Evolutionary conservation across 2,113 vertebrate genomes (phyloP).

Genomic region (Lampris incognitus): DNA sequence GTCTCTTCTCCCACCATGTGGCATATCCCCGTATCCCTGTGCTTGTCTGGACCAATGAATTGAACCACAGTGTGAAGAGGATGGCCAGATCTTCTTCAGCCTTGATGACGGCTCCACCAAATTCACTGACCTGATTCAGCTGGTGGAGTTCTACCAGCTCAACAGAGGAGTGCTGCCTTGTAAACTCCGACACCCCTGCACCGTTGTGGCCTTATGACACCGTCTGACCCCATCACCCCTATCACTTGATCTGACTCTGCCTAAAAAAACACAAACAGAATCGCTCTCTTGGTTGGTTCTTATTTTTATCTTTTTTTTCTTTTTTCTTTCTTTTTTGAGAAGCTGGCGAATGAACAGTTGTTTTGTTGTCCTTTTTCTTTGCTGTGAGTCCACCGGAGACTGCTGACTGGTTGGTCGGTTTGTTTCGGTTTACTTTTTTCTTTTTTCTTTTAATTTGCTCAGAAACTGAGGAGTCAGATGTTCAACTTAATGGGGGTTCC

Average conservation of each 20-base stretch:
- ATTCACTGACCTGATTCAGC: conserved; percentile 98
- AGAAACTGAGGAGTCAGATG: conserved; percentile 50
- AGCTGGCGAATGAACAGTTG: conserved; percentile 73
- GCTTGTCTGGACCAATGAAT: neutral
- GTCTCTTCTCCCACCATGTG: neutral
- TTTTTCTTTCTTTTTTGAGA: conserved; percentile 60
- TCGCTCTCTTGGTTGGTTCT: conserved; percentile 24
- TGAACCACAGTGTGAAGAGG: conserved; percentile 90
- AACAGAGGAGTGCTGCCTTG: conserved; percentile 98
- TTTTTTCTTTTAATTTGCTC: conserved; percentile 20
- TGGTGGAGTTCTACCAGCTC: conserved; percentile 99
- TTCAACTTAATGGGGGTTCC: conserved; percentile 30
- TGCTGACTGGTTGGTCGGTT: conserved; percentile 45
- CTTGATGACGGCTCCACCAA: conserved; percentile 97
- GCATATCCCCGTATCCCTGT: conserved; percentile 33
- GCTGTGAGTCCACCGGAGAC: conserved; percentile 53
- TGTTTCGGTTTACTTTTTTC: neutral
- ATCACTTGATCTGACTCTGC: conserved; percentile 74
- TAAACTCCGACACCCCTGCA: conserved; percentile 98
- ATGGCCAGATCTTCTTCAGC: conserved; percentile 95
- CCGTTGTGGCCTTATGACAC: conserved; percentile 98
- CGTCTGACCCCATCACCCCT: conserved; percentile 51
- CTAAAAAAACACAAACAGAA: conserved; percentile 60
- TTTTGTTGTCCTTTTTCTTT: conserved; percentile 51
- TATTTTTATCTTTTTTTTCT: conserved; percentile 5